Evolutionary conservation across 64 coral and sea anemone genomes (phyloP), one percentile per base, ranked within the genome.

Genomic region (Porites lutea): DNA sequence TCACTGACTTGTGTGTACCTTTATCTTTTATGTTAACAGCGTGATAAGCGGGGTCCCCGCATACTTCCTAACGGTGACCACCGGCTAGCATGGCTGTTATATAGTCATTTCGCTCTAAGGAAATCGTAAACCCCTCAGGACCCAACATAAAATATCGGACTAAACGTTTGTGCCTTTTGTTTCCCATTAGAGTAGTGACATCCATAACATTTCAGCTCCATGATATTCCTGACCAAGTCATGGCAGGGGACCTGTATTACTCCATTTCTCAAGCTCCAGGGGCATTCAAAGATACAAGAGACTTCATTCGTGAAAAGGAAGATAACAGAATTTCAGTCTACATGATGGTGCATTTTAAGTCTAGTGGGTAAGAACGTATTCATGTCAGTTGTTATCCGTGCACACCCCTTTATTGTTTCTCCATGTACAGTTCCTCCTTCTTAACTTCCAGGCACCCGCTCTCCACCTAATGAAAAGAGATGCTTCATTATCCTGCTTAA

Each of bases 311-410:
- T 48, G 69, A 85, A 19, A 86, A 72, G 18, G 62, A 27, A 21
- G 94, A 96, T 9, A 92, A 89, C 13, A 88, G 86, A 6, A 58
- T 96, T 16, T 89, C 75, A 59, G 80, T 96, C 16, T 96, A 96
- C 43, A 89, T 96, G 86, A 77, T 96, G 77, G 23, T 92, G 47
- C 90, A 92, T 23, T 60, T 89, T 13, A 78, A 86, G 48, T 27
- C 19, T 5, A 68, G 63, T 4, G 90, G 94, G 94, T 96, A 76
- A 72, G 94, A 62, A 7, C 27, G 43, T 46, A 59, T 64, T 62
- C 22, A 3, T 23, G 12, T 13, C 9, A 48, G 67, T 71, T 71
- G 23, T 23, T 37, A 10, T 3, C 67, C 27, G 1, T 37, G 27
- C 1, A 37, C 27, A 37, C 27, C 27, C 27, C 27, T 37, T 37